Conservation (phyloP, 2,888 invertebrate genomes). For the Drosophila limbata region DNA sequence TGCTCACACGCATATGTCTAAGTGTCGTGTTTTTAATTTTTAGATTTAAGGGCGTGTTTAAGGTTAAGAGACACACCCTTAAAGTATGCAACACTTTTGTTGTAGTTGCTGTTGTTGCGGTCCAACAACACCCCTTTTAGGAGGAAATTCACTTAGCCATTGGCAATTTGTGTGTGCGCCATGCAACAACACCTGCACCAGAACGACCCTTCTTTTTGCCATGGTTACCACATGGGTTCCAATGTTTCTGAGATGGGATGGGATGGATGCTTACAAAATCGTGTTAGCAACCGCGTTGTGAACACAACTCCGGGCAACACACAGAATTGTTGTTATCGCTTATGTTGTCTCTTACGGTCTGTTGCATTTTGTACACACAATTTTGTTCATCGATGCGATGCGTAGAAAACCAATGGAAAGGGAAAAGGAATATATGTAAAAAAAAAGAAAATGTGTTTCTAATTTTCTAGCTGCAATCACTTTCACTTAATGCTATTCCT, state of each 20-base stretch:
- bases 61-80: constrained; percentile 4
- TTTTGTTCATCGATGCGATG: constrained; percentile 42
- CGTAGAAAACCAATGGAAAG: neutral
- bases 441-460: constrained; percentile 48
- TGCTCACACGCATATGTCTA: neutral
- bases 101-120: neutral
- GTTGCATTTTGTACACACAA: constrained; percentile 70
- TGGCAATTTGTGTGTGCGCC: constrained; percentile 58
- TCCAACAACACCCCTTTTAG: constrained; percentile 8
- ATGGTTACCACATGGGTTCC: constrained; percentile 37
- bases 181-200: constrained; percentile 60
- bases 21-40: constrained; percentile 11
- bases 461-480: constrained; percentile 66
- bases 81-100: constrained; percentile 38
- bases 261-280: constrained; percentile 43
- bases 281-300: constrained; percentile 69
- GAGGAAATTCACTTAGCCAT: constrained; percentile 54
- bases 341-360: constrained; percentile 82
- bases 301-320: constrained; percentile 56
- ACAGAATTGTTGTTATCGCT: constrained; percentile 67
- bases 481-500: constrained; percentile 56
- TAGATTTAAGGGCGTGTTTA: constrained; percentile 6
- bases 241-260: neutral
- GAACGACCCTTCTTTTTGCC: constrained; percentile 24
- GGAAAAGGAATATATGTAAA: constrained; percentile 1